Evolutionary conservation across 2,797 vertebrate species (phyloP).

Genomic region (Tragelaphus eurycerus): DNA sequence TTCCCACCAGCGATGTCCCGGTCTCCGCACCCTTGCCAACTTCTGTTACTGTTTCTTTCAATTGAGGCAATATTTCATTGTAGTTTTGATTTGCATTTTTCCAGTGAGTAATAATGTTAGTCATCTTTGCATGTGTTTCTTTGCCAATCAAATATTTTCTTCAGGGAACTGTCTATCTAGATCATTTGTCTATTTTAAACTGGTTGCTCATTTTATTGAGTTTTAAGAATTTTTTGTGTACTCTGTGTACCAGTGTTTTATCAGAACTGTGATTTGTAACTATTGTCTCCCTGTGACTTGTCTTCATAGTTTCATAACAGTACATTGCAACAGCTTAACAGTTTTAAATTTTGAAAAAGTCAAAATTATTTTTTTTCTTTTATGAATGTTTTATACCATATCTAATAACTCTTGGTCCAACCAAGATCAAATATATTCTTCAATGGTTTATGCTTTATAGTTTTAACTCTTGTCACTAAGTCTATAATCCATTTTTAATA

Average conservation of each 20-base stretch:
- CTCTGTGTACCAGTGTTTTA: neutral
- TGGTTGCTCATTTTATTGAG: neutral
- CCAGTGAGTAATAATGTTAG: neutral
- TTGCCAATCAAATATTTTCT: neutral
- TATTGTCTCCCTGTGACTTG: neutral
- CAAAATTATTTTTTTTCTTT: neutral
- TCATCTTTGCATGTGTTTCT: neutral
- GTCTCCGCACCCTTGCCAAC: neutral
- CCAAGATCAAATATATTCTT: neutral
- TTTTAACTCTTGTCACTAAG: neutral
- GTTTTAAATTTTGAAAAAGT: slow-evolving; percentile 5
- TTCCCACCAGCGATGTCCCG: neutral
- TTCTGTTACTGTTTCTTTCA: neutral
- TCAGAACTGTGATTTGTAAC: neutral
- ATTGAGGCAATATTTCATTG: neutral
- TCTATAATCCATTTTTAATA: neutral
- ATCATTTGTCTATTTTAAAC: neutral
- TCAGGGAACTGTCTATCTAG: neutral
- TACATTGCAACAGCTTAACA: neutral
- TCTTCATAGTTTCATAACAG: slow-evolving; percentile 6
- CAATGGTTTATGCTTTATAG: neutral
- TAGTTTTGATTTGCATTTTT: neutral
- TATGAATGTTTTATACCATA: neutral
- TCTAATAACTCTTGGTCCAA: neutral
- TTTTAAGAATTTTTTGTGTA: neutral